Conservation (phyloP, 2,113 vertebrate species). For the Zootoca vivipara region DNA sequence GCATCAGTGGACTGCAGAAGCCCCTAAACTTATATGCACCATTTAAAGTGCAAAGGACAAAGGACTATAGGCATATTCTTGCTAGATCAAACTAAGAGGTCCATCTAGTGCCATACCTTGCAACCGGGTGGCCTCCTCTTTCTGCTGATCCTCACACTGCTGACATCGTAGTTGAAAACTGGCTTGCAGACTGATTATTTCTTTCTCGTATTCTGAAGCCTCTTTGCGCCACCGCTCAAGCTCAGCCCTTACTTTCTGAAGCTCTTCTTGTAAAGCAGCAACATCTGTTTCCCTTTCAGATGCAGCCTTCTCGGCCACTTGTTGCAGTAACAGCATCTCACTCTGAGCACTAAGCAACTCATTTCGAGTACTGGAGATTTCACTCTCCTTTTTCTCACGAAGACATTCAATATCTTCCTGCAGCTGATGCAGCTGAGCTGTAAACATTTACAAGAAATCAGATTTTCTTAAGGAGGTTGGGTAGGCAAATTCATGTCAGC, state of each 20-base stretch:
- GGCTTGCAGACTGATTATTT: constrained; percentile 86
- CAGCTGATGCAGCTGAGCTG: constrained; percentile 83
- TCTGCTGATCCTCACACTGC: constrained; percentile 82
- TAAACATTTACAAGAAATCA: constrained; percentile 46
- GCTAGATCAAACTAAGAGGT: too few relatives aligned
- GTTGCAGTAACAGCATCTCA: constrained; percentile 89
- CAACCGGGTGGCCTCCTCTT: constrained; percentile 77
- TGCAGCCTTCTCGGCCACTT: constrained; percentile 84
- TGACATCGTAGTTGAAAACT: constrained; percentile 84
- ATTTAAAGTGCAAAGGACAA: too few relatives aligned
- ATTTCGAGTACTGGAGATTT: constrained; percentile 86
- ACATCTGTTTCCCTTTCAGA: constrained; percentile 88
- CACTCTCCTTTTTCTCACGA: constrained; percentile 89
- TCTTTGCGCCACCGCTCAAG: constrained; percentile 89
- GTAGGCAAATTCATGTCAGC: neutral
- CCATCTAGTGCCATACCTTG: constrained; percentile 76
- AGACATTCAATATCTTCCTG: constrained; percentile 91
- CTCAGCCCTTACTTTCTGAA: constrained; percentile 81
- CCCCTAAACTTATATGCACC: too few relatives aligned
- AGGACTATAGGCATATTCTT: neutral
- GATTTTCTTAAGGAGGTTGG: constrained; percentile 24
- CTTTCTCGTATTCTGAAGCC: constrained; percentile 87
- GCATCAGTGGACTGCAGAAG: neutral
- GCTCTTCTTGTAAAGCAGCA: constrained; percentile 84
- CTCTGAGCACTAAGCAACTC: constrained; percentile 90